Conservation (phyloP, 1,140 invertebrate genomes). For the Vanessa atalanta region DNA sequence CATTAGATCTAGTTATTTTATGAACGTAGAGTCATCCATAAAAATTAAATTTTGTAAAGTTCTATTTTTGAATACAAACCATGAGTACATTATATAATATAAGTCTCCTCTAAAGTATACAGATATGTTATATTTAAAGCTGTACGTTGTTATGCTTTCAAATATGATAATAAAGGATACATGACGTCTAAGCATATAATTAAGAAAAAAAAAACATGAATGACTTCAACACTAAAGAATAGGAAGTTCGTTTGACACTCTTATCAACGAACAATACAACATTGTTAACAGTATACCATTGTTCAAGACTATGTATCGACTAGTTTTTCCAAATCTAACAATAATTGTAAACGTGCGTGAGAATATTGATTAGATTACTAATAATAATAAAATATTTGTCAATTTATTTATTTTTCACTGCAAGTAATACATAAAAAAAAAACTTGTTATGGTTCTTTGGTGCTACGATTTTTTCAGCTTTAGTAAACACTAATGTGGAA, state of each 20-base stretch:
- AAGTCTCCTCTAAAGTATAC: too few relatives aligned
- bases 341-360: background rate
- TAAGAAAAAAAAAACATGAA: background rate
- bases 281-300: constrained; percentile 16
- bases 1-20: too few relatives aligned
- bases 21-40: too few relatives aligned
- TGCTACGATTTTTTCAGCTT: background rate
- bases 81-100: too few relatives aligned
- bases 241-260: background rate
- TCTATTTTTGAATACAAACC: too few relatives aligned
- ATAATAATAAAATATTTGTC: background rate
- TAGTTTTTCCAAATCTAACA: constrained; percentile 9
- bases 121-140: too few relatives aligned
- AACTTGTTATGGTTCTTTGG: background rate
- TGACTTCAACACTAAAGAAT: background rate
- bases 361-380: background rate
- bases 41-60: too few relatives aligned
- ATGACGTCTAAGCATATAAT: background rate
- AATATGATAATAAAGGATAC: background rate
- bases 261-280: constrained; percentile 6
- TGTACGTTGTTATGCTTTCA: background rate
- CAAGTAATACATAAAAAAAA: background rate
- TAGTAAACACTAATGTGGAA: constrained; percentile 12
- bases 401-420: background rate
- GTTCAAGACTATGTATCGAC: constrained; percentile 2